These are phyloP conservation scores for Protonibea diacanthus DNA, from an alignment of 2,797 vertebrate species.

Conservation along the genomic window DNA sequence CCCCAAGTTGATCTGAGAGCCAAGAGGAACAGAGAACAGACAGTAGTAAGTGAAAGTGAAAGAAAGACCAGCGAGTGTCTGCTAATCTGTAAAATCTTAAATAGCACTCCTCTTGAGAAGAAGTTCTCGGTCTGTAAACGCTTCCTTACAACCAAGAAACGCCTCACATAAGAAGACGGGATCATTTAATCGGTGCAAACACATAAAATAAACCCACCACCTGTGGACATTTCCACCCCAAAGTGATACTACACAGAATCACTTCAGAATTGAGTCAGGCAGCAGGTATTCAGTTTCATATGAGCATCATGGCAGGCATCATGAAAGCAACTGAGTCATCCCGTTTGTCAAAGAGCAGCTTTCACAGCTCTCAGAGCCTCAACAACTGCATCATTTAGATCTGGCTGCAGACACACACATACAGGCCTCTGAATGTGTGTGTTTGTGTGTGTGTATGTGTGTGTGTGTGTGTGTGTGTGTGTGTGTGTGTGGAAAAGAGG, in stretches of 20 bases:
- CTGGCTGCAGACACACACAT: slow-evolving; percentile 31
- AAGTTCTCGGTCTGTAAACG: background rate
- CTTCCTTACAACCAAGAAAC: background rate
- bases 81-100: background rate
- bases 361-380: slow-evolving; percentile 64
- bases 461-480: slow-evolving; percentile 4
- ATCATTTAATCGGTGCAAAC: background rate
- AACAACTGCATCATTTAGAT: slow-evolving; percentile 77
- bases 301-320: slow-evolving; percentile 44
- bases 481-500: slow-evolving; percentile 21
- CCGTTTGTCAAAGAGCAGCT: slow-evolving; percentile 74
- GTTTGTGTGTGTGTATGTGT: slow-evolving; percentile 8
- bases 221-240: background rate
- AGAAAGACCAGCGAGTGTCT: background rate
- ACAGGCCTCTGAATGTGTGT: slow-evolving; percentile 15
- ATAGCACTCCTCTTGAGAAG: background rate
- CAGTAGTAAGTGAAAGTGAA: slow-evolving; percentile 27
- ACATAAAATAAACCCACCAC: background rate
- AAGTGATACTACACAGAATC: slow-evolving; percentile 25
- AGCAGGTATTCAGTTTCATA: slow-evolving; percentile 42
- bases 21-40: slow-evolving; percentile 20
- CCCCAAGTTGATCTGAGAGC: slow-evolving; percentile 18
- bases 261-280: slow-evolving; percentile 26
- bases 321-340: slow-evolving; percentile 68
- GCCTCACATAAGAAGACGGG: background rate